These are phyloP conservation scores for Bradypus variegatus DNA, from an alignment of 2,797 vertebrate species.

Conservation along the genomic window DNA sequence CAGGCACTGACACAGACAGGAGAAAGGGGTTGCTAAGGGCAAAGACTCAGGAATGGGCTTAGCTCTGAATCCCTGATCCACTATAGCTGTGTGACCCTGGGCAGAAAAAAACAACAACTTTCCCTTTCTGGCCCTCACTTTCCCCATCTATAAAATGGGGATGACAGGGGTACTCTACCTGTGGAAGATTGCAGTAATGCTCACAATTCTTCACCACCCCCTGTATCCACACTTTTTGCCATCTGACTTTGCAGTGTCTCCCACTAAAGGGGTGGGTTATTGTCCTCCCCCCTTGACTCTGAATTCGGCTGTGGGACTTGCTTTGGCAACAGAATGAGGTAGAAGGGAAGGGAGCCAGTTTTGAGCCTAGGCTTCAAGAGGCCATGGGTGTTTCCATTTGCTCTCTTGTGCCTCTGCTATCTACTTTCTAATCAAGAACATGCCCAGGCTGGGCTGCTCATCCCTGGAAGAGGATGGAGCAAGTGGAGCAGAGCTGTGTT, in stretches of 20 bases:
- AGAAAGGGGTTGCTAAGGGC: neutral
- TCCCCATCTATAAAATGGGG: neutral
- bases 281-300: neutral
- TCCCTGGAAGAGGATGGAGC: neutral
- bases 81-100: neutral
- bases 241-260: neutral
- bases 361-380: neutral
- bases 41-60: neutral
- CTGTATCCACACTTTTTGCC: neutral
- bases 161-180: neutral
- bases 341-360: neutral
- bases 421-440: neutral
- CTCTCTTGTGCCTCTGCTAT: neutral
- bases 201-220: neutral
- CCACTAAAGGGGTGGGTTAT: neutral
- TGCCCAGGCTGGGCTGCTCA: neutral
- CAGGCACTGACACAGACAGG: accelerated
- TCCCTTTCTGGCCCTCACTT: neutral
- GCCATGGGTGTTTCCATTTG: neutral
- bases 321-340: neutral
- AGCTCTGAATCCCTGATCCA: neutral
- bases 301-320: neutral
- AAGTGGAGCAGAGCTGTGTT: accelerated
- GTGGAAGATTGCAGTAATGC: accelerated
- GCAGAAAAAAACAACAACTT: too few species aligned